Conservation (phyloP, 2,888 invertebrate genomes). For the Melolontha melolontha region DNA sequence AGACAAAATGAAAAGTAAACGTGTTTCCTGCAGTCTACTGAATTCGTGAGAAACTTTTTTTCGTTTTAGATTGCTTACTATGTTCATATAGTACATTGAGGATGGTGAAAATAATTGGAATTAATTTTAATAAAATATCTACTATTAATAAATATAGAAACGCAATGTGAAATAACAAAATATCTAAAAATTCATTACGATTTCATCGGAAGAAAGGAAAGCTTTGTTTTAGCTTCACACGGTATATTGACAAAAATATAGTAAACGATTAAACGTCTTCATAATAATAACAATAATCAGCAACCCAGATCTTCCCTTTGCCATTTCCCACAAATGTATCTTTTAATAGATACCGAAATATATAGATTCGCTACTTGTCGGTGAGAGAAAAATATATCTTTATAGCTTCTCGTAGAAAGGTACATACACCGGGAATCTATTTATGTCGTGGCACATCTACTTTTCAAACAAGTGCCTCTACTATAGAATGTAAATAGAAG, state of each 20-base stretch:
- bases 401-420: constrained; percentile 2
- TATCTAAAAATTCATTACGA: too few species aligned
- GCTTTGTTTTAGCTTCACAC: too few species aligned
- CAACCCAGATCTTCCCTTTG: constrained; percentile 26
- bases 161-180: too few species aligned
- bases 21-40: constrained; percentile 7
- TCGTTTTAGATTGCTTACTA: neutral
- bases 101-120: too few species aligned
- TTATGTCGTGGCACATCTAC: neutral
- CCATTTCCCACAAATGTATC: constrained; percentile 2
- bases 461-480: neutral
- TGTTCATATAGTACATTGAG: too few species aligned
- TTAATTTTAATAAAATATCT: too few species aligned
- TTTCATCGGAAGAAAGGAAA: too few species aligned
- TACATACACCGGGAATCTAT: neutral
- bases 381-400: constrained; percentile 7
- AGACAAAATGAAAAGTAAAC: constrained; percentile 34
- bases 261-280: too few species aligned
- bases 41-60: constrained; percentile 31
- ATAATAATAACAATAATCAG: constrained; percentile 23
- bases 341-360: neutral
- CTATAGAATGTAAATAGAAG: too few species aligned
- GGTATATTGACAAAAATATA: too few species aligned
- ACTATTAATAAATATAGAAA: too few species aligned
- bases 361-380: constrained; percentile 6